Conservation (phyloP, 1,140 invertebrate species). For the Drosophila nigromelanica region DNA sequence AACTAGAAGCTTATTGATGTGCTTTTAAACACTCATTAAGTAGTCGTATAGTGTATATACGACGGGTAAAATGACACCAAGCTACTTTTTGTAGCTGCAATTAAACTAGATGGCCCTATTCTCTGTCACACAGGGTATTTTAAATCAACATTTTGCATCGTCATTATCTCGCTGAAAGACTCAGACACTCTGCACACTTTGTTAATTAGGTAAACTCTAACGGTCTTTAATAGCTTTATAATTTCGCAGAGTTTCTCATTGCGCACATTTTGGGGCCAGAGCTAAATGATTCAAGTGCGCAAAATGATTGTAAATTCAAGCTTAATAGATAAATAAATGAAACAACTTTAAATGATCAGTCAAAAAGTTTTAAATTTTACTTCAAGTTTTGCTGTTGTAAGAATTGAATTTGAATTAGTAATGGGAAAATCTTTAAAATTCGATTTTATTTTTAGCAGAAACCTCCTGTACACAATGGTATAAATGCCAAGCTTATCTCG, state of each 20-base stretch:
- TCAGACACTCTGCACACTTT: constrained; percentile 31
- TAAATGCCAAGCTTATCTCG: no score
- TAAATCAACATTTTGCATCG: neutral
- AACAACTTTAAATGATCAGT: constrained; percentile 2
- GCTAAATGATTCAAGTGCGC: constrained; percentile 5
- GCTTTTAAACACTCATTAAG: no score
- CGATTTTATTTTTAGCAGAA: neutral
- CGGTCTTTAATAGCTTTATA: constrained; percentile 49
- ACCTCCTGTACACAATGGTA: no score
- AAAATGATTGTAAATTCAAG: constrained; percentile 16
- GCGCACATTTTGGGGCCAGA: neutral
- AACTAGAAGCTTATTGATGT: no score
- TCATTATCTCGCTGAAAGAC: constrained; percentile 41
- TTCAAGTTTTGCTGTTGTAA: neutral
- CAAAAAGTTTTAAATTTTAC: constrained; percentile 2
- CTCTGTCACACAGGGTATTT: constrained; percentile 7
- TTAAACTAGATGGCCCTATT: no score
- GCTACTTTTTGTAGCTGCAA: no score
- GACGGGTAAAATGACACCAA: no score
- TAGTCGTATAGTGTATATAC: no score
- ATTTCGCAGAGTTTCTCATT: constrained; percentile 14
- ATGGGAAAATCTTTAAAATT: neutral
- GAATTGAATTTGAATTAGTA: neutral
- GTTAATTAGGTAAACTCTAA: constrained; percentile 45
- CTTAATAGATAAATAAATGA: constrained; percentile 16